Evolutionary conservation across 2,797 vertebrate species (phyloP).

Genomic region (Paramormyrops hopkinsi): DNA sequence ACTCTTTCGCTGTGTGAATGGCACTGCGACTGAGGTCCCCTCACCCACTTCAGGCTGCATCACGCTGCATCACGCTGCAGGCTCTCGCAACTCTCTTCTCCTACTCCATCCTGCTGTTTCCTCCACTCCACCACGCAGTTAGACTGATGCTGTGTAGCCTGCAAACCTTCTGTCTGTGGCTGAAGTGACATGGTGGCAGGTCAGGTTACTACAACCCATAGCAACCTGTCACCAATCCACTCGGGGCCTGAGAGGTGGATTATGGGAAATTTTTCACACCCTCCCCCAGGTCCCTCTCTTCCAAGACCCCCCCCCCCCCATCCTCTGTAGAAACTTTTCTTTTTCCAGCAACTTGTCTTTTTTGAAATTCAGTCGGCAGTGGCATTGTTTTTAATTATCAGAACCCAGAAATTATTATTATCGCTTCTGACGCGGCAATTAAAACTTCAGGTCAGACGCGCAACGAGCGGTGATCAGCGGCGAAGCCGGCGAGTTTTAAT

Average conservation of each 20-base stretch:
- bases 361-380: conserved; percentile 69
- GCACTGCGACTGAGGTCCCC: not conserved
- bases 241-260: conserved; percentile 16
- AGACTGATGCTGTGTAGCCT: not conserved
- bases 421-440: conserved; percentile 79
- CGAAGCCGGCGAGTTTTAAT: conserved; percentile 81
- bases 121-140: not conserved
- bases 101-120: not conserved
- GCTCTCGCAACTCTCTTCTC: not conserved
- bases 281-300: conserved; percentile 16
- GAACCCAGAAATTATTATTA: conserved; percentile 82
- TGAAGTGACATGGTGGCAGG: not conserved
- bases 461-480: conserved; percentile 79
- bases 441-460: conserved; percentile 81
- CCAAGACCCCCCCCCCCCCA: not conserved
- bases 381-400: conserved; percentile 84
- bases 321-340: conserved; percentile 21
- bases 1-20: too few relatives aligned
- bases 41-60: not conserved
- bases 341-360: conserved; percentile 41
- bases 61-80: not conserved
- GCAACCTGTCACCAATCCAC: not conserved
- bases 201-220: not conserved
- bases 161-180: not conserved
- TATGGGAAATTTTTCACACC: conserved; percentile 37